Conservation (phyloP, 2,888 invertebrate genomes). For the Hofmannophila pseudospretella region DNA sequence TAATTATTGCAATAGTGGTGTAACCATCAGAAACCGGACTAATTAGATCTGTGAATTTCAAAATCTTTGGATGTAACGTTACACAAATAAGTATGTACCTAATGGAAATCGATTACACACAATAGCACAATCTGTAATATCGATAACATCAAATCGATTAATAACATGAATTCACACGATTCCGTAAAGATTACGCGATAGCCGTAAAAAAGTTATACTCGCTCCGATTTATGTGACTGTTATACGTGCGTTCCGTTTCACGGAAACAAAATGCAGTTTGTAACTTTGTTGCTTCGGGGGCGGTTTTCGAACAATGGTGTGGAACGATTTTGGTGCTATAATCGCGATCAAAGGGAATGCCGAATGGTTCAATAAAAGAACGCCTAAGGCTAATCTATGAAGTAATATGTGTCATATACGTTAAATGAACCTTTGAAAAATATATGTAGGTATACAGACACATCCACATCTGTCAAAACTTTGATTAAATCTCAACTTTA, state of each 20-base stretch:
- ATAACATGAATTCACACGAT: constrained; percentile 14
- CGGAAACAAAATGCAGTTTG: constrained; percentile 33
- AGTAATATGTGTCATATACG: too few species aligned
- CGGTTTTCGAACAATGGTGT: constrained; percentile 6
- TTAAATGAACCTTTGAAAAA: too few species aligned
- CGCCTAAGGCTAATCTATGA: constrained; percentile 16
- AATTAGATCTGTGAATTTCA: too few species aligned
- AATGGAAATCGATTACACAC: too few species aligned
- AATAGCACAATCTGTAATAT: too few species aligned
- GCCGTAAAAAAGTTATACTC: constrained; percentile 42
- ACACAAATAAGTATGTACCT: too few species aligned
- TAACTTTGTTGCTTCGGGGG: constrained; percentile 27
- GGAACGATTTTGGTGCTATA: constrained; percentile 27
- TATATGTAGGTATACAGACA: too few species aligned
- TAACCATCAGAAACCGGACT: too few species aligned
- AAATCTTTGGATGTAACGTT: too few species aligned
- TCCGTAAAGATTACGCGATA: constrained; percentile 14
- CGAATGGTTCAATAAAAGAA: constrained; percentile 33
- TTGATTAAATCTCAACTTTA: too few species aligned
- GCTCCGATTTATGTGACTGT: constrained; percentile 40
- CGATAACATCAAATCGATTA: constrained; percentile 2
- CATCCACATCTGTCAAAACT: too few species aligned
- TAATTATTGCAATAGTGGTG: too few species aligned
- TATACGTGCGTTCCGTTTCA: constrained; percentile 26
- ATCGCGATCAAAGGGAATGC: constrained; percentile 35